Evolutionary conservation across 2,888 invertebrate genomes (phyloP).

Genomic region (Sinodicranocentrus sp.): DNA sequence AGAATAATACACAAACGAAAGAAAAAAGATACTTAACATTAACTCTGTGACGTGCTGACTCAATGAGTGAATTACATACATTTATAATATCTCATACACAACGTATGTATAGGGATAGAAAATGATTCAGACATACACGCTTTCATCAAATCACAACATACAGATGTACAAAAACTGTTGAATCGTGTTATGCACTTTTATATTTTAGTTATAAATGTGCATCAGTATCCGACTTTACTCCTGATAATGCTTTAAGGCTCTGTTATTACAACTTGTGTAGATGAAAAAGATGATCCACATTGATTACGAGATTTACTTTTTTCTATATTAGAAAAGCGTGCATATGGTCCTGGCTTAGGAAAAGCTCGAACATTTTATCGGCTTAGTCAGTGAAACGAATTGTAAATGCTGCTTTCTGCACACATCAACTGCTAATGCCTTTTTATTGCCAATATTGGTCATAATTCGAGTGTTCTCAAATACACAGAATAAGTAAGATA

Average conservation of each 20-base stretch:
- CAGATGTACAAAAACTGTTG: constrained; percentile 23
- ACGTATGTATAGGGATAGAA: neutral
- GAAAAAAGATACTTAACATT: constrained; percentile 15
- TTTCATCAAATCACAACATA: constrained; percentile 4
- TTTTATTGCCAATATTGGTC: too few species aligned
- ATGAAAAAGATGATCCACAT: constrained; percentile 56
- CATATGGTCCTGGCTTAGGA: neutral
- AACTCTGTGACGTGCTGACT: constrained; percentile 34
- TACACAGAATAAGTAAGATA: too few species aligned
- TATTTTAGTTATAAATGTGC: neutral
- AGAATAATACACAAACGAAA: constrained; percentile 21
- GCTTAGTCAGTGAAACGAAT: constrained; percentile 34
- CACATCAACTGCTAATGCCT: too few species aligned
- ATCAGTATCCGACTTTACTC: constrained; percentile 3
- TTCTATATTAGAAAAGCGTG: neutral
- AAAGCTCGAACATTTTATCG: constrained; percentile 6
- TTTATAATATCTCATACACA: constrained; percentile 44
- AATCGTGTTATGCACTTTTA: constrained; percentile 15
- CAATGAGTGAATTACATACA: constrained; percentile 33
- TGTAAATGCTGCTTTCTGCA: too few species aligned
- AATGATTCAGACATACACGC: constrained; percentile 13
- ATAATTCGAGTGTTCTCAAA: too few species aligned
- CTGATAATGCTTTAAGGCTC: neutral
- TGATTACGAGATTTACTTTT: constrained; percentile 51
- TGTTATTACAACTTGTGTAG: neutral